Conservation (phyloP, 2,888 invertebrate species). For the Lycocerus yunnanus region DNA sequence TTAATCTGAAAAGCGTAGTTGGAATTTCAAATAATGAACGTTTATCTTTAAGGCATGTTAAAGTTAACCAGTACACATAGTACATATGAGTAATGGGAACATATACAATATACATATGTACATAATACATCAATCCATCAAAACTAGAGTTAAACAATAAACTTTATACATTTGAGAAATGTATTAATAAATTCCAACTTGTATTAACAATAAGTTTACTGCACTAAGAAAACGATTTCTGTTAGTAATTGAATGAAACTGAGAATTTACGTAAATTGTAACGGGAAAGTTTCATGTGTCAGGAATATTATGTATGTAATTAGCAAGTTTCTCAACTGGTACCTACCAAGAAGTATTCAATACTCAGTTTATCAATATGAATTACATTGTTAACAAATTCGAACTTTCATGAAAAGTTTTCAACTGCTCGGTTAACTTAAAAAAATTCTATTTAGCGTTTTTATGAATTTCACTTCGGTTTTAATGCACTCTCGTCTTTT, state of each 20-base stretch:
- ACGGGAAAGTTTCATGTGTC: background rate
- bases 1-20: no score
- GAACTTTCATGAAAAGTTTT: background rate
- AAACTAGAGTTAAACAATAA: background rate
- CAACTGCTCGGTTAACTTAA: background rate
- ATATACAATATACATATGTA: background rate
- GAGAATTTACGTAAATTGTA: background rate
- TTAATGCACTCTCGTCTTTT: background rate
- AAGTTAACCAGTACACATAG: background rate
- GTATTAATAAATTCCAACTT: background rate
- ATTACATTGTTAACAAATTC: background rate
- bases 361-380: background rate
- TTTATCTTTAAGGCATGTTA: background rate
- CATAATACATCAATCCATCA: background rate
- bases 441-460: background rate
- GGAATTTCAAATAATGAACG: background rate
- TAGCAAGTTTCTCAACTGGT: background rate
- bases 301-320: background rate
- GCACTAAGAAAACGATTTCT: background rate
- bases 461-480: background rate
- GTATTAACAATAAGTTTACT: background rate
- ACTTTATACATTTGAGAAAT: background rate
- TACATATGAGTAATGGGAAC: background rate
- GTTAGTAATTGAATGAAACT: background rate
- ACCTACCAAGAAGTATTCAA: background rate